A percentile compares a stretch with the other conserved stretches of the same genome.
Evolutionary conservation across 64 coral and sea anemone species (phyloP).

Genomic region (Stichodactyla helianthus): DNA sequence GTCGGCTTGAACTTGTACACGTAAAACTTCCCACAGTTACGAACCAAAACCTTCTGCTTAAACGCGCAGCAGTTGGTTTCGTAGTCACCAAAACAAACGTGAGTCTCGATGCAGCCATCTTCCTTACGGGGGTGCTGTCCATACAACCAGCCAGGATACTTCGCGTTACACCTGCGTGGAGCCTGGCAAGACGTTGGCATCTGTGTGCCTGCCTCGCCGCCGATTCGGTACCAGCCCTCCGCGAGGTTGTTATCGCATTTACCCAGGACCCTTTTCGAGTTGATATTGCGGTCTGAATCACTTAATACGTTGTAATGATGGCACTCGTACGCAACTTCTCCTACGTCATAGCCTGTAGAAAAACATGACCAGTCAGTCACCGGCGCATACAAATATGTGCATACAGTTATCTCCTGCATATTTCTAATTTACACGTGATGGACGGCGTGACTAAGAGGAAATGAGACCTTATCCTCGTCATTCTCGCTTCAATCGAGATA

Average conservation of each 20-base stretch:
- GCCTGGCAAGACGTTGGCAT: constrained; percentile 52
- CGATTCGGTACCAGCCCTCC: constrained; percentile 85
- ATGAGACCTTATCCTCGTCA: too few relatives aligned
- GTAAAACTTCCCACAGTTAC: constrained; percentile 81
- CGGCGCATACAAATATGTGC: too few relatives aligned
- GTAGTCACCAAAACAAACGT: constrained; percentile 76
- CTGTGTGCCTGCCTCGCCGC: constrained; percentile 54
- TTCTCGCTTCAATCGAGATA: too few relatives aligned
- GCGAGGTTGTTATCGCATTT: constrained; percentile 76
- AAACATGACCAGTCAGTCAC: neutral
- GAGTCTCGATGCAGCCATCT: constrained; percentile 60
- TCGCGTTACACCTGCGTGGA: constrained; percentile 46
- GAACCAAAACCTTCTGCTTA: constrained; percentile 53
- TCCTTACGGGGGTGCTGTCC: constrained; percentile 63
- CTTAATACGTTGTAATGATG: constrained; percentile 77
- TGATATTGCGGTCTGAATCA: constrained; percentile 52
- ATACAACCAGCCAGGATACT: constrained; percentile 78
- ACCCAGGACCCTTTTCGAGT: constrained; percentile 32
- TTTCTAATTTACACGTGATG: too few relatives aligned
- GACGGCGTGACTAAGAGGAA: too few relatives aligned
- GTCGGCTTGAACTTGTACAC: constrained; percentile 71
- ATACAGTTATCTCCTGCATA: too few relatives aligned
- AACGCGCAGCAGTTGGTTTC: constrained; percentile 42
- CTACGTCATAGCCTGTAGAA: constrained; percentile 65
- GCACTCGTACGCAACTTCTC: constrained; percentile 72